Base-by-base conservation (phyloP, 2,113 vertebrate genomes). In the Nerophis lumbriciformis region DNA sequence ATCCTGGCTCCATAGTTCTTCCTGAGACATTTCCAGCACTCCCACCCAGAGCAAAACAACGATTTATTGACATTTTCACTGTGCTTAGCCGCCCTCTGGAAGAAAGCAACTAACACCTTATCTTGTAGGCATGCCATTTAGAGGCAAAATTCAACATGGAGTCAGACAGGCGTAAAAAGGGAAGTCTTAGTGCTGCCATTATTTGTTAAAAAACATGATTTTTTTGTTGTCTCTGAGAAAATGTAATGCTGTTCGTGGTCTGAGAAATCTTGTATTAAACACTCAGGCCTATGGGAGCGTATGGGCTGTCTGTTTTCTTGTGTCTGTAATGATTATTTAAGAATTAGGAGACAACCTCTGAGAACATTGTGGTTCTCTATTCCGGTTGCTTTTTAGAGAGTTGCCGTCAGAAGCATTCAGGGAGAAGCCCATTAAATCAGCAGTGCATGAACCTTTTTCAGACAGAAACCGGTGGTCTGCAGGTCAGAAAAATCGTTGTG, bases 41-140 rank as follows among this genome's bases (percentile, higher is more conserved):
- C 75, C 74, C 73, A 73, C 73, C 74, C 66, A 39, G 63, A 82
- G 79, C 73, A 64, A 79, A 84, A 76, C 79, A 81, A 77, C 69
- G 78, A 86, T 86, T 85, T 88, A 87, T 88, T 87, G 85, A 85
- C 85, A 84, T 87, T 85, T 85, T 75, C 56, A 68, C 74, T 82
- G 71, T 66, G 76, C 71, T 62, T 69, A 78, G 70, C 71, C 78
- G 68, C 78, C 71, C 71, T 71, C 49, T 49, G 73, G 78, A 77
- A 64, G 71, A 69, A 63, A 75, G 70, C 73, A 72, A 39, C 66
- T 69, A 76, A 72, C 82, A 79, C 78, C 77, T 82, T 76, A 77
- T 68, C 78, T 81, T 56, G 63, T 63, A 61, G 72, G 76, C 64
- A 73, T 67, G 75, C 55, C 56, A 66, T 76, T 76, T 69, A 59